These are phyloP conservation scores for Mycalesis mineus DNA, from an alignment of 2,888 invertebrate genomes.

Conservation along the genomic window DNA sequence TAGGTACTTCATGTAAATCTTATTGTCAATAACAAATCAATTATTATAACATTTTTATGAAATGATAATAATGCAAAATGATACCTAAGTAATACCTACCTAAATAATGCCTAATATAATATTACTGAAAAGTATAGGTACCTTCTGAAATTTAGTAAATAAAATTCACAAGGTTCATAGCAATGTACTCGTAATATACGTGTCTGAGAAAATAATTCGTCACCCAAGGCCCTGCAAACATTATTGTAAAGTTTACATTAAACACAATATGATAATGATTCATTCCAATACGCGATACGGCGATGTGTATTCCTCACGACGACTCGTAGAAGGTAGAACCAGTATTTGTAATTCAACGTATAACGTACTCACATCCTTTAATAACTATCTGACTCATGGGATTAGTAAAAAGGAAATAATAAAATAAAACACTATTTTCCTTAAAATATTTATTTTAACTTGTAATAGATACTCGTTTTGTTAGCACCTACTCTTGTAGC, in stretches of 20 bases:
- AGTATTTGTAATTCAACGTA: conserved; percentile 50
- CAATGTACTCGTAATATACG: neutral
- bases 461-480: neutral
- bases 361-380: conserved; percentile 46
- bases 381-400: conserved; percentile 25
- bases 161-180: too few relatives aligned
- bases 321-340: conserved; percentile 34
- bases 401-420: conserved; percentile 29
- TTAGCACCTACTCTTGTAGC: too few relatives aligned
- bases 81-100: too few relatives aligned
- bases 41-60: too few relatives aligned
- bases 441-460: neutral
- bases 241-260: conserved; percentile 7
- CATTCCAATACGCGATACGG: conserved; percentile 34
- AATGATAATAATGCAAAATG: too few relatives aligned
- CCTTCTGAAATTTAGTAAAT: too few relatives aligned
- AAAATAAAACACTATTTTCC: conserved; percentile 11
- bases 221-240: conserved; percentile 27
- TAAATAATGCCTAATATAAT: too few relatives aligned
- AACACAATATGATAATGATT: conserved; percentile 34
- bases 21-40: too few relatives aligned
- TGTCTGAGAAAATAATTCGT: conserved; percentile 15
- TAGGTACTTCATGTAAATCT: too few relatives aligned
- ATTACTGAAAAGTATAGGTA: too few relatives aligned
- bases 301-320: conserved; percentile 38